Percentiles rank a stretch among this genome's conserved stretches.
These are phyloP conservation scores for Buceros bicornis DNA, from an alignment of 2,797 vertebrate species.

Conservation along the genomic window DNA sequence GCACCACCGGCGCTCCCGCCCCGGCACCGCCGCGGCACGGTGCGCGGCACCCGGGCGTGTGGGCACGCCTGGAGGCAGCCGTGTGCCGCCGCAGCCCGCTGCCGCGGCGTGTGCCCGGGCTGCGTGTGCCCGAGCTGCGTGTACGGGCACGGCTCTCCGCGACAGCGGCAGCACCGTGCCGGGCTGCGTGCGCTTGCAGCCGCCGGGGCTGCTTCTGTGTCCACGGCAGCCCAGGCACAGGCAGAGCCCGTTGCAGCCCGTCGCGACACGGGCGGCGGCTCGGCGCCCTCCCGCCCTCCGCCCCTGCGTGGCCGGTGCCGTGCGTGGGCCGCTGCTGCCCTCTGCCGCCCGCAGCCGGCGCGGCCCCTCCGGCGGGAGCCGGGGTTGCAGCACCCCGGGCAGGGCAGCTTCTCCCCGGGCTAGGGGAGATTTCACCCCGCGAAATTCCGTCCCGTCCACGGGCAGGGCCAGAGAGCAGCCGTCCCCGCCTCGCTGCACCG, in stretches of 20 bases:
- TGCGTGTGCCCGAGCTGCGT: neutral
- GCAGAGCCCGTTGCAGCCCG: neutral
- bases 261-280: neutral
- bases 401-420: neutral
- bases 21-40: neutral
- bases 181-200: neutral
- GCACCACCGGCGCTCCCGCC: neutral
- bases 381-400: neutral
- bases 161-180: too few species aligned
- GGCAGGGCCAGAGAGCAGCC: neutral
- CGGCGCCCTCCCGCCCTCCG: too few species aligned
- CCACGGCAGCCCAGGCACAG: neutral
- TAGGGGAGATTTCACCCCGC: too few species aligned
- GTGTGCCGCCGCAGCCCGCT: neutral
- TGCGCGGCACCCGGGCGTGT: rapidly evolving
- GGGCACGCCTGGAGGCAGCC: neutral
- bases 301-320: neutral
- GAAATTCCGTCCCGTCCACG: too few species aligned
- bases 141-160: neutral
- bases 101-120: neutral
- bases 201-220: neutral
- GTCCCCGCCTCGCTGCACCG: neutral
- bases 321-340: slow-evolving; percentile 51
- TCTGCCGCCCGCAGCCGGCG: slow-evolving; percentile 31
- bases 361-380: neutral